Evolutionary conservation across 2,113 vertebrate genomes (phyloP).

Genomic region (Sceloporus undulatus): DNA sequence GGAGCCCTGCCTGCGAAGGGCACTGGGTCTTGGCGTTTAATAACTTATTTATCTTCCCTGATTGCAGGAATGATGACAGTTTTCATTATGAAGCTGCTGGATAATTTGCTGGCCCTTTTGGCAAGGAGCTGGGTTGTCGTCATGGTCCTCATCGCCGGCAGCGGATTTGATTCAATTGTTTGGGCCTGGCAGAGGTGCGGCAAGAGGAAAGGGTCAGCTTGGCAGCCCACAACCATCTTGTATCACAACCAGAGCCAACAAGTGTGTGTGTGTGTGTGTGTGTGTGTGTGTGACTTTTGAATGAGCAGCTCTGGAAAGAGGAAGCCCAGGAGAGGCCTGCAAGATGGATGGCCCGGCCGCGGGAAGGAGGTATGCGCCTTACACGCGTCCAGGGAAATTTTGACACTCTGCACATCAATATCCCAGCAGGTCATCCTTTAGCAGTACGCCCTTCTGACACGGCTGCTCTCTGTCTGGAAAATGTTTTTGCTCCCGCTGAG

Average conservation of each 20-base stretch:
- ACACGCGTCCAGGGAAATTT: fast-evolving
- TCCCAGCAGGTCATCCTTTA: fast-evolving
- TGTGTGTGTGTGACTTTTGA: neutral
- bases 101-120: constrained; percentile 70
- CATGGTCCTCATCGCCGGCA: constrained; percentile 48
- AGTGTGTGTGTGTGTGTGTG: neutral
- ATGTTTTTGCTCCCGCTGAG: no score
- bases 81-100: constrained; percentile 74
- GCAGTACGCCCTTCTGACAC: neutral
- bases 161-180: constrained; percentile 65
- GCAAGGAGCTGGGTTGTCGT: constrained; percentile 72
- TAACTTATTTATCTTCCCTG: constrained; percentile 78
- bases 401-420: fast-evolving
- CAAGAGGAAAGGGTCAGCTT: neutral
- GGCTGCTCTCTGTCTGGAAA: neutral
- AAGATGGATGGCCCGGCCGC: fast-evolving
- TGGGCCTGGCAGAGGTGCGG: constrained; percentile 28
- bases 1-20: constrained; percentile 62
- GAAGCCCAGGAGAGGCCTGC: neutral
- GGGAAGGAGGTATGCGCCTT: fast-evolving
- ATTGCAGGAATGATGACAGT: constrained; percentile 75
- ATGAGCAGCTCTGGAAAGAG: fast-evolving
- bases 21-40: constrained; percentile 63
- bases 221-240: neutral
- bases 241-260: fast-evolving